Percentiles rank a stretch among this genome's conserved stretches.
phyloP scores from a whole-genome alignment of 2,113 vertebrate species.

The Lipotes vexillifer region DNA sequence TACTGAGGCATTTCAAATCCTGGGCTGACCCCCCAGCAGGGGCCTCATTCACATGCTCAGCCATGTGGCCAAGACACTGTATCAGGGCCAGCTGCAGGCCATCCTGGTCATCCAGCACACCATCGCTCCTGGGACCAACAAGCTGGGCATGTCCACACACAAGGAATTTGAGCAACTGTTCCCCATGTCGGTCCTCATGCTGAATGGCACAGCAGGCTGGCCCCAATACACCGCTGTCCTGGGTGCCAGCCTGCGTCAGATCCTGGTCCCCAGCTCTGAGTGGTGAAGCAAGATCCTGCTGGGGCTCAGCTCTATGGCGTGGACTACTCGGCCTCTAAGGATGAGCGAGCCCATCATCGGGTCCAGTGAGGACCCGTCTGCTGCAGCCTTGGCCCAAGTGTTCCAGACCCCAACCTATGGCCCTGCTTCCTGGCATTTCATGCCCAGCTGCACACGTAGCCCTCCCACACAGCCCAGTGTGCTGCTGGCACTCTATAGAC shows the following conservation, averaged over 20 bases:
- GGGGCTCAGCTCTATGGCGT: conserved; percentile 92
- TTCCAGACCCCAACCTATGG: accelerated
- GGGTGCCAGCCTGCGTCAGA: conserved; percentile 92
- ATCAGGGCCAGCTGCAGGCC: neutral
- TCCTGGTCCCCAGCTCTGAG: conserved; percentile 87
- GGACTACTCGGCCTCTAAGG: conserved; percentile 86
- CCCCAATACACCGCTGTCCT: conserved; percentile 92
- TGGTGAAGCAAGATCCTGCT: conserved; percentile 95
- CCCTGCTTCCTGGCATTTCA: neutral
- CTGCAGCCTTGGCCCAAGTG: neutral
- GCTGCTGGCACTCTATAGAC: neutral
- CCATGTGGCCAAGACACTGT: neutral
- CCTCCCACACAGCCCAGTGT: accelerated
- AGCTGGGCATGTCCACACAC: neutral
- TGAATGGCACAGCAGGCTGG: conserved; percentile 80
- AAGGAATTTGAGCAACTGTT: neutral
- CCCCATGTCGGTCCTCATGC: accelerated
- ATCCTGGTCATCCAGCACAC: neutral
- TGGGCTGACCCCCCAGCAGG: neutral
- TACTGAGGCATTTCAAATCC: neutral
- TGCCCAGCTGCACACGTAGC: accelerated
- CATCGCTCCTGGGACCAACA: neutral
- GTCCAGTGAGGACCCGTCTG: conserved; percentile 54
- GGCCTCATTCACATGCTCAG: neutral
- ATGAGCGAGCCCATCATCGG: conserved; percentile 88